Conservation (phyloP, 2,113 vertebrate genomes). For the Atractosteus spatula region DNA sequence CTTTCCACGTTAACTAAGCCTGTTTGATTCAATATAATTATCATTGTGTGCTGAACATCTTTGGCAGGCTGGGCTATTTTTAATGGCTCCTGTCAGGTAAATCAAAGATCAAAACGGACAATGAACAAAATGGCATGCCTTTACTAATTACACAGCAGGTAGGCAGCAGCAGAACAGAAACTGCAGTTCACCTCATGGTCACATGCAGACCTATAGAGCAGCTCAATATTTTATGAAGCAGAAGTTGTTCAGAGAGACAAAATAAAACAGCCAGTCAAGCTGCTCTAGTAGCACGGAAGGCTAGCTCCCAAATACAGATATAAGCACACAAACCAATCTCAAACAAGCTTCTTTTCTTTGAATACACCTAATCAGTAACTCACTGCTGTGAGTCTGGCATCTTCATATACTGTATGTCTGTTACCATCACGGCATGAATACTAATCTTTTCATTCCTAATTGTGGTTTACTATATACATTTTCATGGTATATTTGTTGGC, state of each 20-base stretch:
- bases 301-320: too few relatives aligned
- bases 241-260: constrained; percentile 1
- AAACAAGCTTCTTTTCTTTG: too few relatives aligned
- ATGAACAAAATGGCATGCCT: constrained; percentile 52
- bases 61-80: constrained; percentile 40
- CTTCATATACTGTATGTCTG: too few relatives aligned
- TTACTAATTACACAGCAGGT: constrained; percentile 62
- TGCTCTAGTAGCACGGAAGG: too few relatives aligned
- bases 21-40: constrained; percentile 43
- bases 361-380: too few relatives aligned
- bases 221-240: constrained; percentile 55
- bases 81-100: constrained; percentile 56
- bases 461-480: too few relatives aligned
- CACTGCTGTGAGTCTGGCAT: too few relatives aligned
- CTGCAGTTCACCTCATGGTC: constrained; percentile 35
- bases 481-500: too few relatives aligned
- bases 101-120: constrained; percentile 57
- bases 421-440: too few relatives aligned
- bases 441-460: too few relatives aligned
- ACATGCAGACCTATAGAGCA: constrained; percentile 24
- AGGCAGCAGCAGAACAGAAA: constrained; percentile 51
- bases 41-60: constrained; percentile 33
- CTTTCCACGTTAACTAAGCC: constrained; percentile 42
- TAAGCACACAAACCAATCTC: too few relatives aligned
- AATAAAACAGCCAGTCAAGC: too few relatives aligned